Evolutionary conservation across 2,888 invertebrate genomes (phyloP).

Genomic region (Priocnemis perturbator): DNA sequence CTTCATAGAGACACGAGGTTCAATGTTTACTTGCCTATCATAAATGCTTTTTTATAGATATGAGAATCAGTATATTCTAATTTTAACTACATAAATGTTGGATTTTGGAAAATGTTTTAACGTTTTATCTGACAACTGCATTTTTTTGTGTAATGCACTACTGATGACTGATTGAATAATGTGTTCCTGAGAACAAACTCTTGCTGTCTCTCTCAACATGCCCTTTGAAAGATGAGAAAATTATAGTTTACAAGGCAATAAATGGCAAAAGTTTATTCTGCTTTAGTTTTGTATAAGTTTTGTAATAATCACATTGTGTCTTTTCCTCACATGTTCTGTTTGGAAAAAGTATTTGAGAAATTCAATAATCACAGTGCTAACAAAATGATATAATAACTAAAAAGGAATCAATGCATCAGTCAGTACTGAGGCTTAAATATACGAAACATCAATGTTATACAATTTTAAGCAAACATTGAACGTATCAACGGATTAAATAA

Average conservation of each 20-base stretch:
- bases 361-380: background rate
- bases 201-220: too few relatives aligned
- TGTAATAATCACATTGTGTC: constrained; percentile 26
- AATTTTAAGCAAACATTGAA: too few relatives aligned
- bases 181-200: too few relatives aligned
- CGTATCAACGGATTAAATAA: too few relatives aligned
- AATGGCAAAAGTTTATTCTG: background rate
- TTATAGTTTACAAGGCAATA: background rate
- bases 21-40: constrained; percentile 4
- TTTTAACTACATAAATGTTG: background rate
- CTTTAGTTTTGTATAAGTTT: constrained; percentile 1
- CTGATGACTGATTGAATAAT: background rate
- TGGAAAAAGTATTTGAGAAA: constrained; percentile 23
- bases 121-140: constrained; percentile 1
- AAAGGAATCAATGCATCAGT: too few relatives aligned
- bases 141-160: constrained; percentile 7
- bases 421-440: too few relatives aligned
- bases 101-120: constrained; percentile 5
- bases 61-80: constrained; percentile 3
- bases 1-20: background rate
- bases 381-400: background rate
- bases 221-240: background rate
- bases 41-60: constrained; percentile 3
- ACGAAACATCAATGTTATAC: too few relatives aligned
- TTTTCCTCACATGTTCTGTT: constrained; percentile 30